Evolutionary conservation across 2,113 vertebrate genomes (phyloP), one percentile per base, ranked within the genome.

Genomic region (Paracyprichromis sp.): DNA sequence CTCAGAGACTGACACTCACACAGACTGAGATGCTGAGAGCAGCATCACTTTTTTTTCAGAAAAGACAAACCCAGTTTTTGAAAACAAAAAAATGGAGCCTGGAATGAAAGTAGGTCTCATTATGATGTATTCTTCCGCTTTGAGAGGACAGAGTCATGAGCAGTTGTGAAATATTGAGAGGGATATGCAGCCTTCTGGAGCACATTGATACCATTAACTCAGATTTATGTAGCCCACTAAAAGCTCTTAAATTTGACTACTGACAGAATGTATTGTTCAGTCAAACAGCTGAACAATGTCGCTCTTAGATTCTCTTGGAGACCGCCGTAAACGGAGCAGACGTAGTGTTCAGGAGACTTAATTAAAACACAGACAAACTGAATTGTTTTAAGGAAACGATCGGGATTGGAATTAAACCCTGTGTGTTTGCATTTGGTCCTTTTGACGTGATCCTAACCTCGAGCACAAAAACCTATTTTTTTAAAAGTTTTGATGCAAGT

Each of bases 241-340:
- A 76, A 50, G 43, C 71, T 76, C 40, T 1, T 76, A 76, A 29
- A 31, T 76, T 76, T 76, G 71, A 76, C 71, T 43, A 73, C 69
- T 76, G 24, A 12, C 38, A 76, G 0, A 0, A 76, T 5, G 9
- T 17, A 71, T 29, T 76, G 45, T 29, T 47, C 14, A 19, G 26
- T 76, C 14, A 8, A 29, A 47, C 24, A 50, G 40, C 71, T 76
- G 43, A 76, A 47, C 71, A 76, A 19, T 29, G 40, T 47, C 24
- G 9, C 21, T 3, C 71, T 76, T 12, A 47, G 21, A 29, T 26
- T 76, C 9, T 47, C 0, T 19, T 17, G 2, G 24, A 36, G 31
- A 2, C 9, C 16, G 9, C 24, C 9, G 16, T 0, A 10, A 47
- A 76, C 19, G 43, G 24, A 76, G 17, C 13, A 4, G 38, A 14